Evolutionary conservation across 2,888 invertebrate species (phyloP).

Genomic region (Oxystoma pomonae): DNA sequence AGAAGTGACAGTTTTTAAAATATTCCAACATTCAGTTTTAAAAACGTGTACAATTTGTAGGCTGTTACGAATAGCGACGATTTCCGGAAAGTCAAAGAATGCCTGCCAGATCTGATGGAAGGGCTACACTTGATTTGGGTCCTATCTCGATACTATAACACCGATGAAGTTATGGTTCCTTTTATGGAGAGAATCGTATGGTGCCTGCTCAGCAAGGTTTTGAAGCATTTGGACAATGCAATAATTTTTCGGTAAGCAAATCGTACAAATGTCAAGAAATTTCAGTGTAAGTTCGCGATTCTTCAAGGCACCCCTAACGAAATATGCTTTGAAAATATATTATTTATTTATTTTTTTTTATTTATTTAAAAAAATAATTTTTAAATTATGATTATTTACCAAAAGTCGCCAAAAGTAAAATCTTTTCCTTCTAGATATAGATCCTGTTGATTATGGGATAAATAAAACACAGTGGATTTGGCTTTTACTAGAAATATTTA

Average conservation of each 20-base stretch:
- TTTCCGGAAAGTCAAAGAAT: slow-evolving; percentile 66
- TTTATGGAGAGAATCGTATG: slow-evolving; percentile 79
- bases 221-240: slow-evolving; percentile 63
- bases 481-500: too few species aligned
- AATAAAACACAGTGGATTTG: too few species aligned
- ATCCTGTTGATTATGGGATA: too few species aligned
- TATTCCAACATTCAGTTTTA: not conserved
- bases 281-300: not conserved
- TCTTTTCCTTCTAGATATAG: too few species aligned
- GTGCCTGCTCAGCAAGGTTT: slow-evolving; percentile 75
- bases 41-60: slow-evolving; percentile 32
- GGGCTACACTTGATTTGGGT: slow-evolving; percentile 90
- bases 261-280: too few species aligned
- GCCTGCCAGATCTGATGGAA: slow-evolving; percentile 75
- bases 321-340: too few species aligned
- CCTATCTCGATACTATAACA: slow-evolving; percentile 78
- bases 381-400: too few species aligned
- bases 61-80: slow-evolving; percentile 50
- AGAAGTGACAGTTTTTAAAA: too few species aligned
- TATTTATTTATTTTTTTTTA: too few species aligned
- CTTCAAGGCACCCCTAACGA: too few species aligned
- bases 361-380: too few species aligned
- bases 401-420: too few species aligned
- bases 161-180: slow-evolving; percentile 81
- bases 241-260: slow-evolving; percentile 67